Percentiles rank a stretch among this genome's conserved stretches.
Conservation (phyloP, 2,113 vertebrate species). For the Spheniscus mendiculus region DNA sequence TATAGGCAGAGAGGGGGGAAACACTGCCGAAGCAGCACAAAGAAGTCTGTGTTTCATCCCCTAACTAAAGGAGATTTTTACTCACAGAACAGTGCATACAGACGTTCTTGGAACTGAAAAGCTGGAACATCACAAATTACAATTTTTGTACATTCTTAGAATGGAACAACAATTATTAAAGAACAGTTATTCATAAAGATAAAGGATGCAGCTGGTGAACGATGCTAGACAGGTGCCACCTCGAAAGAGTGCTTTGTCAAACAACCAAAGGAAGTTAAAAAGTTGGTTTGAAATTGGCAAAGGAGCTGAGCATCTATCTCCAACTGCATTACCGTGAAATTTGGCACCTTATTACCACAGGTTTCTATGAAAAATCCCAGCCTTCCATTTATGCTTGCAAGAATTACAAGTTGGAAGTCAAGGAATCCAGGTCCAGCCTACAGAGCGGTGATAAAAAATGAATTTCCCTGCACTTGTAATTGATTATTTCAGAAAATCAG, state of each 20-base stretch:
- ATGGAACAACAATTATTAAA: neutral
- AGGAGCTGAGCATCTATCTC: neutral
- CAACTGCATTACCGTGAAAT: neutral
- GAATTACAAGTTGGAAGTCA: neutral
- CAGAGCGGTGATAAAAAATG: neutral
- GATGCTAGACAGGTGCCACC: neutral
- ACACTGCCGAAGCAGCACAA: accelerated
- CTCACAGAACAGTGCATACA: neutral
- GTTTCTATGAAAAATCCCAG: neutral
- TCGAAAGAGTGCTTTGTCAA: accelerated
- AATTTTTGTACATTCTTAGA: neutral
- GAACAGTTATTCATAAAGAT: neutral
- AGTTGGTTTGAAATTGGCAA: neutral
- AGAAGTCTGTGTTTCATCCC: neutral
- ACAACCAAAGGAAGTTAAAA: neutral
- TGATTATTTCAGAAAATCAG: neutral
- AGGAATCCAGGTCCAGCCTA: neutral
- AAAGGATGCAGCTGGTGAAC: neutral
- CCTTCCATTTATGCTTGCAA: neutral
- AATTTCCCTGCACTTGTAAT: neutral
- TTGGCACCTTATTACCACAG: neutral
- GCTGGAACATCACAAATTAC: neutral
- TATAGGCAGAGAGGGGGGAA: neutral
- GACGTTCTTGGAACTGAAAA: neutral
- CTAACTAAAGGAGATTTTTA: neutral